Evolutionary conservation across 2,888 invertebrate species (phyloP).

Genomic region (Sarcophaga variegata): DNA sequence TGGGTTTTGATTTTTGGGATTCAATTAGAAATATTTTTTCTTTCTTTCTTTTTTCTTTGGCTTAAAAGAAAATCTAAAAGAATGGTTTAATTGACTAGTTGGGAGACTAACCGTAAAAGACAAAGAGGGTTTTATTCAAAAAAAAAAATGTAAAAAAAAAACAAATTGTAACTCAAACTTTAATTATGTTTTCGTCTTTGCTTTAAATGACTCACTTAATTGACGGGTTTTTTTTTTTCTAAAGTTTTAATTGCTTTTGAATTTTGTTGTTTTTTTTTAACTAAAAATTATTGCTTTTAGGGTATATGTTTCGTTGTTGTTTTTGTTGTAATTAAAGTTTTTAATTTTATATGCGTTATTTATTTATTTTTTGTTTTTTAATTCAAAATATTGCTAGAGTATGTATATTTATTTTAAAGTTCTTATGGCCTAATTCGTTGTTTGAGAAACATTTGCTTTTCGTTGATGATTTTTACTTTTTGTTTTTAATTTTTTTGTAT

Average conservation of each 20-base stretch:
- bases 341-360: constrained; percentile 50
- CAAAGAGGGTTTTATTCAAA: neutral
- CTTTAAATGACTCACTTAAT: constrained; percentile 55
- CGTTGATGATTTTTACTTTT: constrained; percentile 71
- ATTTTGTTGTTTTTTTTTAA: constrained; percentile 1
- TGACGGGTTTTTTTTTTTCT: constrained; percentile 26
- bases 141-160: neutral
- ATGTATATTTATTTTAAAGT: constrained; percentile 59
- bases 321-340: constrained; percentile 20
- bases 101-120: neutral
- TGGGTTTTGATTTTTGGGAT: constrained; percentile 32
- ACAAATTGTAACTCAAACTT: constrained; percentile 42
- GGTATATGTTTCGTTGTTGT: constrained; percentile 21
- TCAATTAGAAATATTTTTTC: neutral
- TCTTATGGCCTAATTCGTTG: constrained; percentile 82
- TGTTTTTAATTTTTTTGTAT: too few relatives aligned
- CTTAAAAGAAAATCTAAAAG: neutral
- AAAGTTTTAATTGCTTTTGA: neutral
- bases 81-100: constrained; percentile 44
- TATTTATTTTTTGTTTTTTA: constrained; percentile 41
- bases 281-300: constrained; percentile 40
- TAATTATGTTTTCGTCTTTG: neutral
- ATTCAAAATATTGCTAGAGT: constrained; percentile 47
- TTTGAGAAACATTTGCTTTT: constrained; percentile 82
- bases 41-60: neutral